A percentile compares a stretch with the other conserved stretches of the same genome.
phyloP scores from a whole-genome alignment of 2,888 invertebrate species.

The Bhutanitis thaidina region DNA sequence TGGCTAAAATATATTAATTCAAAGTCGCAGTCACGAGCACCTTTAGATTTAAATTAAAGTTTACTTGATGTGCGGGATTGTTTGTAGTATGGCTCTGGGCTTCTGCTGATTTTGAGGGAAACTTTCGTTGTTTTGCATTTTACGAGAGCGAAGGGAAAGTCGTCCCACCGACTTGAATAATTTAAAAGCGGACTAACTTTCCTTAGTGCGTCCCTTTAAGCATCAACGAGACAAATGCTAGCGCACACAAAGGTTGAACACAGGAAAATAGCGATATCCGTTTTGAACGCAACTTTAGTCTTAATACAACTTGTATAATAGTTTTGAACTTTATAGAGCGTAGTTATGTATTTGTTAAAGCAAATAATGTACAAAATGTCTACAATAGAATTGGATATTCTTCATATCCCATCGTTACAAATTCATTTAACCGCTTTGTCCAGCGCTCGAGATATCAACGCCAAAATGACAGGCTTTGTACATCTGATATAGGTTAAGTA shows the following conservation, averaged over 20 bases:
- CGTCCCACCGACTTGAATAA: slow-evolving; percentile 72
- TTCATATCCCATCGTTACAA: slow-evolving; percentile 41
- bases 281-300: not conserved
- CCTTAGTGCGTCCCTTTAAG: slow-evolving; percentile 60
- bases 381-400: slow-evolving; percentile 25
- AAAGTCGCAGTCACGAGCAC: slow-evolving; percentile 40
- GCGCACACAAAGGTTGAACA: slow-evolving; percentile 6
- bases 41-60: slow-evolving; percentile 54
- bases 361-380: slow-evolving; percentile 29
- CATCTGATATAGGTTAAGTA: slow-evolving; percentile 62
- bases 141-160: slow-evolving; percentile 60
- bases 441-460: slow-evolving; percentile 40
- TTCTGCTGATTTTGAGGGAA: slow-evolving; percentile 67
- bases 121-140: slow-evolving; percentile 75
- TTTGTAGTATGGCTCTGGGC: slow-evolving; percentile 39
- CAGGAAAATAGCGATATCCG: slow-evolving; percentile 9
- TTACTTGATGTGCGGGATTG: slow-evolving; percentile 60
- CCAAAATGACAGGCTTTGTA: slow-evolving; percentile 47
- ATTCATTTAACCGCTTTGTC: slow-evolving; percentile 59
- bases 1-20: slow-evolving; percentile 25
- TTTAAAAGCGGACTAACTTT: slow-evolving; percentile 64
- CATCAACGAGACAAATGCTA: slow-evolving; percentile 9
- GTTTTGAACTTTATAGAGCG: too few species aligned
- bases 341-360: slow-evolving; percentile 17
- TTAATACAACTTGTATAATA: too few species aligned